Conservation (phyloP, 2,888 invertebrate genomes). For the Thymelicus acteon region DNA sequence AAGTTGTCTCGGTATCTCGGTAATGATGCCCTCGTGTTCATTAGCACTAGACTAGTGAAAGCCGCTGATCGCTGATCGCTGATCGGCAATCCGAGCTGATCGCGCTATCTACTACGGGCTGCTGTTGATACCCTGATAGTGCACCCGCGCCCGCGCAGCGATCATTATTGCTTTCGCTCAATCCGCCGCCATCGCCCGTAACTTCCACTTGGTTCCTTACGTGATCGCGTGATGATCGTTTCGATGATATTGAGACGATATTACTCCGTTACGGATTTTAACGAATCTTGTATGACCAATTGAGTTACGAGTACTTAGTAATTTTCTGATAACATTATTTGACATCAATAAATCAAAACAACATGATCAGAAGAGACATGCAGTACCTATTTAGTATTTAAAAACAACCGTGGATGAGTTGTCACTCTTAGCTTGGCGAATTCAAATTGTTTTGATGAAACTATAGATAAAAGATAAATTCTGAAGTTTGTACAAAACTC, state of each 20-base stretch:
- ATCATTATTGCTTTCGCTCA: slow-evolving; percentile 25
- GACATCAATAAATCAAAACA: not conserved
- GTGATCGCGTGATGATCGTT: not conserved
- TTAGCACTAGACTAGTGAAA: slow-evolving; percentile 26
- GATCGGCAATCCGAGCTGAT: slow-evolving; percentile 4
- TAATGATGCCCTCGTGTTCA: slow-evolving; percentile 18
- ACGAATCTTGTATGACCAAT: not conserved
- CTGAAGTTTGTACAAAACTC: no score
- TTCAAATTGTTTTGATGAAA: no score
- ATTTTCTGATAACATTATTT: not conserved
- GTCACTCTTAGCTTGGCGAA: no score
- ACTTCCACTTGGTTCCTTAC: slow-evolving; percentile 8
- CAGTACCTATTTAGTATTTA: no score
- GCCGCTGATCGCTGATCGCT: slow-evolving; percentile 13
- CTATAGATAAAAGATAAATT: no score
- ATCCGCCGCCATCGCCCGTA: not conserved
- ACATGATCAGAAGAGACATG: no score
- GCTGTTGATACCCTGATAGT: slow-evolving; percentile 12
- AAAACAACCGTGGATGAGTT: no score
- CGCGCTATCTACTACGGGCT: slow-evolving; percentile 27
- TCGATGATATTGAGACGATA: not conserved
- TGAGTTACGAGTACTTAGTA: no score
- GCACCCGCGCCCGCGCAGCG: slow-evolving; percentile 3
- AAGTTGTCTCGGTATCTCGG: not conserved
- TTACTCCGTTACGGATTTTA: not conserved